Percentiles rank a stretch among this genome's conserved stretches.
Evolutionary conservation across 1,140 invertebrate species (phyloP).

Genomic region (Zeugodacus cucurbitae): DNA sequence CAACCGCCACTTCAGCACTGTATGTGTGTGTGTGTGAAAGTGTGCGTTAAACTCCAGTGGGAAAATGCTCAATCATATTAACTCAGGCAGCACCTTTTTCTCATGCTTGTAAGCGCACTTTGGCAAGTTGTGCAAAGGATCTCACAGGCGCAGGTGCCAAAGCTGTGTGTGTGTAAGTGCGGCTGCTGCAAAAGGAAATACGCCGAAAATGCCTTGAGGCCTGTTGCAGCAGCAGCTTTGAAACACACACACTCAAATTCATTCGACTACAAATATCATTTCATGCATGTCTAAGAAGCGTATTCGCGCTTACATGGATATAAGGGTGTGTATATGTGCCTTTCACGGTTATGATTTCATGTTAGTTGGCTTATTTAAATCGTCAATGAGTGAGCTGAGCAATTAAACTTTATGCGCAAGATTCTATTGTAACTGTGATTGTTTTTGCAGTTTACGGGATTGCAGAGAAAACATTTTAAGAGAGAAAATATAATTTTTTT

Average conservation of each 20-base stretch:
- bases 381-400: neutral
- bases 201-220: neutral
- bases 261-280: neutral
- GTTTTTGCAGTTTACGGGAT: neutral
- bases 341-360: neutral
- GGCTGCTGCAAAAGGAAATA: neutral
- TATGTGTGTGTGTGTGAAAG: neutral
- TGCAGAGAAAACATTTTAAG: neutral
- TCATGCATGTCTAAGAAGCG: neutral
- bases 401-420: neutral
- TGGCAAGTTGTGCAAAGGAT: neutral
- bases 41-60: slow-evolving; percentile 33
- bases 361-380: neutral
- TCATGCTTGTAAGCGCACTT: neutral
- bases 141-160: neutral
- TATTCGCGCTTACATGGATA: neutral
- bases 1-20: neutral
- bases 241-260: neutral
- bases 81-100: neutral
- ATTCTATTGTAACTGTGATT: neutral
- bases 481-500: too few relatives aligned
- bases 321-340: neutral
- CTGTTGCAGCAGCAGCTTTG: neutral
- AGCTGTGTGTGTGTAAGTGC: neutral
- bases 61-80: slow-evolving; percentile 46